Conservation (phyloP, 2,113 vertebrate genomes). For the Callipepla squamata region DNA sequence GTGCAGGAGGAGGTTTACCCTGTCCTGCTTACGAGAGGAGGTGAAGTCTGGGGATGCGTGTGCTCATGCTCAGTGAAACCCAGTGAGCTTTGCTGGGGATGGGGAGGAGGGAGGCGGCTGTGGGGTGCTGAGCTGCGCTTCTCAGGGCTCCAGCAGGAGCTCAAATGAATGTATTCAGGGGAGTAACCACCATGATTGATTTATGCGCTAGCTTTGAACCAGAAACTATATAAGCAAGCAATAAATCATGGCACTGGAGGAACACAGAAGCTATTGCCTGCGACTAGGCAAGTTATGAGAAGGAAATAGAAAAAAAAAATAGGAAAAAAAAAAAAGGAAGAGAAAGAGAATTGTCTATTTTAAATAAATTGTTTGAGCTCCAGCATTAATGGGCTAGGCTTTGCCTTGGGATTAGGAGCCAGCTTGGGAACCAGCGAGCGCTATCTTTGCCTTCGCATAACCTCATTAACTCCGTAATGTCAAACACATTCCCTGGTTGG, state of each 20-base stretch:
- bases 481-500: conserved; percentile 37
- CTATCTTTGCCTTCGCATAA: conserved; percentile 55
- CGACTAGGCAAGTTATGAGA: not conserved
- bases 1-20: not conserved
- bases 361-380: conserved; percentile 47
- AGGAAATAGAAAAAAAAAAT: not conserved
- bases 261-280: conserved; percentile 22
- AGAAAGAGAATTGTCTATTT: conserved; percentile 43
- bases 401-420: conserved; percentile 52
- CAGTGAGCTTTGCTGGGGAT: not conserved
- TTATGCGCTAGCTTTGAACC: not conserved
- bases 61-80: not conserved
- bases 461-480: conserved; percentile 67
- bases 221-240: not conserved
- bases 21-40: not conserved
- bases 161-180: not conserved
- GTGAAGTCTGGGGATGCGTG: not conserved
- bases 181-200: not conserved
- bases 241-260: not conserved
- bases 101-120: not conserved
- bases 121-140: not conserved
- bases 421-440: conserved; percentile 33
- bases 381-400: not conserved
- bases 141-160: not conserved
- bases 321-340: not conserved